Conservation (phyloP, 2,797 vertebrate genomes). For the Schizopygopsis pylzovi region DNA sequence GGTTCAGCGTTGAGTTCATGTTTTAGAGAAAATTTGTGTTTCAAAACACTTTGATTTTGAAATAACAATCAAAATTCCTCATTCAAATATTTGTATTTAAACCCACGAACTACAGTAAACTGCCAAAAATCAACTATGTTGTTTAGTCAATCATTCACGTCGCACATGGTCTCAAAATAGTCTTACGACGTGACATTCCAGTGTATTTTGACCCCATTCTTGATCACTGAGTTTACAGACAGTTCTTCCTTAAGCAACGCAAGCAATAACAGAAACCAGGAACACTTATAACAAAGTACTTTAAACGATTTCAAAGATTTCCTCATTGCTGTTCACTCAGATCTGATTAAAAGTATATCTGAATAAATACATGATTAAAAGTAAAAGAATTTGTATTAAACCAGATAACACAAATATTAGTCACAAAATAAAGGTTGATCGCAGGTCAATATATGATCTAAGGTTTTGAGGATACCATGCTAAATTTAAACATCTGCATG, state of each 20-base stretch:
- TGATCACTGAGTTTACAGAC: background rate
- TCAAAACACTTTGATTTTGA: background rate
- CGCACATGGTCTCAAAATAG: background rate
- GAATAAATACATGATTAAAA: background rate
- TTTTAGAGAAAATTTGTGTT: background rate
- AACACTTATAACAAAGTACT: constrained; percentile 3
- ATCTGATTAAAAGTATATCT: background rate
- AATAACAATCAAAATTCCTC: background rate
- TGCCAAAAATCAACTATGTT: background rate
- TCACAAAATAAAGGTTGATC: background rate
- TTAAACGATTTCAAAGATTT: background rate
- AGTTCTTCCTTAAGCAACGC: constrained; percentile 10
- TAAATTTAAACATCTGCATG: background rate
- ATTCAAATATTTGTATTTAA: background rate
- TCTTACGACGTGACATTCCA: constrained; percentile 9
- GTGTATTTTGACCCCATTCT: constrained; percentile 49
- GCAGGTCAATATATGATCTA: background rate
- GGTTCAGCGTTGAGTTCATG: background rate
- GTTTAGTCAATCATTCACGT: constrained; percentile 48
- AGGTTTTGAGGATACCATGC: background rate
- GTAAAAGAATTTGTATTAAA: background rate
- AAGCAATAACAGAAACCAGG: constrained; percentile 20
- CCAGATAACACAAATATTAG: background rate
- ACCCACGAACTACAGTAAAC: background rate
- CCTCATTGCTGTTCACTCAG: background rate